These are phyloP conservation scores for Stichopus horrens DNA, from an alignment of 53 echinoderm and acorn worm species.

Conservation along the genomic window DNA sequence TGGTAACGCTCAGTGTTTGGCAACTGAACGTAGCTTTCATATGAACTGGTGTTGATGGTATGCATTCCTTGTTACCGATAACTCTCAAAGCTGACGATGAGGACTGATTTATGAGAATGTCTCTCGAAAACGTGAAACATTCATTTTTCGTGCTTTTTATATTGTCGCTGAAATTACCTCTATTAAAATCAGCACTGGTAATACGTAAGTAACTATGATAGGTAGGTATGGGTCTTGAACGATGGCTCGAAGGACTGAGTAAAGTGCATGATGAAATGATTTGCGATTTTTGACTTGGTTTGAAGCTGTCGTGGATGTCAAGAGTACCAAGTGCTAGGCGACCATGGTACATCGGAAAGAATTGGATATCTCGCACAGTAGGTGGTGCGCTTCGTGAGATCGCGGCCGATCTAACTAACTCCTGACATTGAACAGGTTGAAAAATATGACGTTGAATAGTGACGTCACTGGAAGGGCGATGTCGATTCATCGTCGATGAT, in stretches of 20 bases:
- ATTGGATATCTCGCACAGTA: not conserved
- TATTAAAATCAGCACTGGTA: not conserved
- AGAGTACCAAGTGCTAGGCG: not conserved
- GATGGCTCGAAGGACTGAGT: too few relatives aligned
- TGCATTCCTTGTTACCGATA: not conserved
- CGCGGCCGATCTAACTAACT: not conserved
- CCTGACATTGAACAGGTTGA: not conserved
- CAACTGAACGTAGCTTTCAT: not conserved
- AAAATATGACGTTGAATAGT: not conserved
- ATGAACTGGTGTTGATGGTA: not conserved
- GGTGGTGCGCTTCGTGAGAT: not conserved
- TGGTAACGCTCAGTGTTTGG: not conserved
- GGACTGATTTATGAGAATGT: not conserved
- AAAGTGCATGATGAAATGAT: too few relatives aligned
- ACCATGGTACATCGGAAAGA: not conserved
- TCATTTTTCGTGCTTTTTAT: not conserved
- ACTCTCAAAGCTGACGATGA: not conserved
- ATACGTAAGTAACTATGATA: not conserved
- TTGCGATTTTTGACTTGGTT: too few relatives aligned
- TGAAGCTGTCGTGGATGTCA: too few relatives aligned
- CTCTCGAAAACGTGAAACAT: not conserved
- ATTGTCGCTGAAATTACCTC: not conserved
- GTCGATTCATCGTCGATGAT: not conserved
- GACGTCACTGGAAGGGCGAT: not conserved
- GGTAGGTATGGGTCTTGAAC: too few relatives aligned